These are phyloP conservation scores for Acleris holmiana DNA, from an alignment of 2,888 invertebrate species.

Conservation along the genomic window DNA sequence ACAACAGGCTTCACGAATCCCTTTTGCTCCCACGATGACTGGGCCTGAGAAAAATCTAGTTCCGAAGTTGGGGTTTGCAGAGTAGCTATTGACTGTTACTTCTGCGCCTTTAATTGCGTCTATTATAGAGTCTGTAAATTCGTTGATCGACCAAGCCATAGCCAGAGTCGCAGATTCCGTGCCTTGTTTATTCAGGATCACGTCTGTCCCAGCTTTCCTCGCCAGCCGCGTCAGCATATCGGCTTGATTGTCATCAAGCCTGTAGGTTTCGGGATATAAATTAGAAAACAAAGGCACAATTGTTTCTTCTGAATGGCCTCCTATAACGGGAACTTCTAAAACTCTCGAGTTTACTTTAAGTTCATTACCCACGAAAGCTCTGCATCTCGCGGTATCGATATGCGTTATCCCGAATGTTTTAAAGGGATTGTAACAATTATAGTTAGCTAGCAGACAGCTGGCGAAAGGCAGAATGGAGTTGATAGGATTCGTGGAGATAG, in stretches of 20 bases:
- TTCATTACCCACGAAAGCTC: conserved; percentile 51
- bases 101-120: conserved; percentile 56
- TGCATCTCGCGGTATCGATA: conserved; percentile 59
- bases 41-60: conserved; percentile 68
- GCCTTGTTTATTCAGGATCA: conserved; percentile 58
- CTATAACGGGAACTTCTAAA: conserved; percentile 62
- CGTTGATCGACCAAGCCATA: conserved; percentile 64
- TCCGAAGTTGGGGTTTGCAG: conserved; percentile 63
- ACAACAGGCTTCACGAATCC: conserved; percentile 54
- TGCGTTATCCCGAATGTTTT: conserved; percentile 67
- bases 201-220: conserved; percentile 60
- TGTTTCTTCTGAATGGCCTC: conserved; percentile 68
- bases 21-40: conserved; percentile 54
- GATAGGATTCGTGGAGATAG: conserved; percentile 63
- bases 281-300: conserved; percentile 68
- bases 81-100: conserved; percentile 55
- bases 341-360: conserved; percentile 52
- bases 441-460: conserved; percentile 55
- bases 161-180: conserved; percentile 55
- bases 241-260: conserved; percentile 52
- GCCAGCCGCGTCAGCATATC: conserved; percentile 60
- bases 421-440: conserved; percentile 59
- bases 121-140: conserved; percentile 58
- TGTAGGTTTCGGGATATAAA: conserved; percentile 49
- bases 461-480: conserved; percentile 67